These are phyloP conservation scores for Drosophila bifasciata DNA, from an alignment of 1,140 invertebrate species.

Conservation along the genomic window DNA sequence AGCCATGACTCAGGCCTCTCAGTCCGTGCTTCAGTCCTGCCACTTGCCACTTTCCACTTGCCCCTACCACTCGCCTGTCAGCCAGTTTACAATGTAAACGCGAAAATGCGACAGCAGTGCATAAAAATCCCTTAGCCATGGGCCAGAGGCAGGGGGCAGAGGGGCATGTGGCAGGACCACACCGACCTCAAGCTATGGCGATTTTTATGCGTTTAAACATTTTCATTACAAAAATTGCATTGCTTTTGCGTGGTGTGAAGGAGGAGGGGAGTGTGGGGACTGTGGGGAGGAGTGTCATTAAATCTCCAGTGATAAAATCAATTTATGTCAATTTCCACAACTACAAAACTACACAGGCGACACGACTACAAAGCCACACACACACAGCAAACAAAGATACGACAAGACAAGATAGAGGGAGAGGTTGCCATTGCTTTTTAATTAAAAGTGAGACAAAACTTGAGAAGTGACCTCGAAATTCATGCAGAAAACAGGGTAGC, in stretches of 20 bases:
- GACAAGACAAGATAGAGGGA: not conserved
- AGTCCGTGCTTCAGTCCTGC: constrained; percentile 12
- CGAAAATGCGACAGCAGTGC: constrained; percentile 81
- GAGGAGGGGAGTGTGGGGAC: not conserved
- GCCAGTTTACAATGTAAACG: constrained; percentile 81
- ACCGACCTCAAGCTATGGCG: constrained; percentile 44
- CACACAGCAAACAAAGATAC: constrained; percentile 38
- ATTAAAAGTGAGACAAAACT: constrained; percentile 78
- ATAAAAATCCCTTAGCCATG: constrained; percentile 72
- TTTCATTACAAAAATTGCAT: constrained; percentile 83
- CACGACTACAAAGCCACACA: constrained; percentile 6
- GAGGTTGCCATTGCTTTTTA: constrained; percentile 71
- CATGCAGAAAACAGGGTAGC: constrained; percentile 43
- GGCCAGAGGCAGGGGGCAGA: not conserved
- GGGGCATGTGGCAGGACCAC: too few species aligned
- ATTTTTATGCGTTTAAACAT: constrained; percentile 82
- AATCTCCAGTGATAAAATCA: constrained; percentile 81
- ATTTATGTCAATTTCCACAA: constrained; percentile 80
- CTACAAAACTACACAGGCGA: constrained; percentile 26
- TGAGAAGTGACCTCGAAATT: constrained; percentile 56
- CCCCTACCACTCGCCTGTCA: constrained; percentile 50
- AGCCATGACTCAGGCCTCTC: constrained; percentile 67
- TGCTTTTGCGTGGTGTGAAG: constrained; percentile 19
- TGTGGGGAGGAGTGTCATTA: constrained; percentile 52
- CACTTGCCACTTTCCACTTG: not conserved